phyloP scores from a whole-genome alignment of 2,797 vertebrate species.

The Bucorvus abyssinicus region DNA sequence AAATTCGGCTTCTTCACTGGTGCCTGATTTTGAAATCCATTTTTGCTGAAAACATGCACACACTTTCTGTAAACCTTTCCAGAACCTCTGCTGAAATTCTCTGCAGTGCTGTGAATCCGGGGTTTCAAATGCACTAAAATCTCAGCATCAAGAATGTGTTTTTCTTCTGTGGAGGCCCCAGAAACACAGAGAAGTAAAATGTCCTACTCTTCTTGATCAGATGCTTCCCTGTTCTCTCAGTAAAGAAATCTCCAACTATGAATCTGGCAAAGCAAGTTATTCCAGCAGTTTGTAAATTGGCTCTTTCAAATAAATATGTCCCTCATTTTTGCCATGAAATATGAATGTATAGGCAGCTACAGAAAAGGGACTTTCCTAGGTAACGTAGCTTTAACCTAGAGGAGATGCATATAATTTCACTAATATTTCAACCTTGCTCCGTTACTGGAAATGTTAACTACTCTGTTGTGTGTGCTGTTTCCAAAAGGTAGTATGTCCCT shows the following conservation, averaged over 20 bases:
- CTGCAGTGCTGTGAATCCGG: background rate
- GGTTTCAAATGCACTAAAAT: background rate
- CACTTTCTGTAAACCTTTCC: background rate
- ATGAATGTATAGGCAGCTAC: rapidly evolving
- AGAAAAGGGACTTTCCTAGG: background rate
- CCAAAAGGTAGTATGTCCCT: background rate
- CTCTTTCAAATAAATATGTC: background rate
- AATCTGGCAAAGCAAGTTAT: background rate
- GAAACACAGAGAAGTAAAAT: too few relatives aligned
- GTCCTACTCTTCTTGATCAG: background rate
- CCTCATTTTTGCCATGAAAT: background rate
- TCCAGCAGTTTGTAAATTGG: background rate
- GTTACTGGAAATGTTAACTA: background rate
- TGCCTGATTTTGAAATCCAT: background rate
- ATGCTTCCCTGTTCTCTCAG: background rate
- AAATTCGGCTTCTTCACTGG: background rate
- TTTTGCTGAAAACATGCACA: background rate
- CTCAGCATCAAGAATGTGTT: background rate
- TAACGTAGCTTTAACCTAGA: background rate
- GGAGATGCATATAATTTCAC: background rate
- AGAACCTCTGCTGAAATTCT: background rate
- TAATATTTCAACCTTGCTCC: background rate
- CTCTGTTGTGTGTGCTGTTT: background rate
- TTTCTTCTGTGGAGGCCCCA: background rate
- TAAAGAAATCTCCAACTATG: background rate